Base-by-base conservation (phyloP, 92 coral and sea anemone species). In the Zoanthus gigantus region DNA sequence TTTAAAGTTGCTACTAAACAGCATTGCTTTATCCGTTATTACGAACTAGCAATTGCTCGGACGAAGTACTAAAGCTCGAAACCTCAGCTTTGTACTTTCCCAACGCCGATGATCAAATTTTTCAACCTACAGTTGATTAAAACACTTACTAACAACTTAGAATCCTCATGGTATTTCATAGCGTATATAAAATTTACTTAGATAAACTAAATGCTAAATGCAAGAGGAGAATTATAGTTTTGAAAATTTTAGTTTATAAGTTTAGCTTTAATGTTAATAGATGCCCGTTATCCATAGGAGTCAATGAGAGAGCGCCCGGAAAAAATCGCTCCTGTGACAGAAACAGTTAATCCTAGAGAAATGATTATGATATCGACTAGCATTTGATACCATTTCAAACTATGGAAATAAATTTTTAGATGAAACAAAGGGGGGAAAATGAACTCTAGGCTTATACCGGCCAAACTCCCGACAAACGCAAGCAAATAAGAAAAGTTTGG, bases 371-470 rank as follows among this genome's bases (percentile, higher is more conserved):
- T 68, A 75, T 95, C 95, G 3, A 89, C 57, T 8, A 84, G 56
- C 32, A 95, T 77, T 63, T 95, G 93, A 82, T 93, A 91, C 96
- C 94, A 93, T 7, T 71, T 63, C 86, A 95, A 86, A 9, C 73
- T 82, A 30, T 81, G 42, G 72, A 83, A 93, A 82, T 93, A 95
- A 8, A 95, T 87, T 79, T 91, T 95, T 6, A 92, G 46, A 60
- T 95, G 96, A 86, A 95, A 93, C 61, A 95, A 63, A 53, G 98
- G 92, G 2, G 98, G 98, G 17, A 95, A 95, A 13, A 95, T 93
- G 45, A 95, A 95, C 81, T 95, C 98, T 37, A 95, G 81, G 56
- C 98, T 89, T 58, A 95, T 95, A 1, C 98, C 98, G 23, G 96
- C 93, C 1, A 91, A 72, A 66, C 98, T 95, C 17, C 98, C 98